Evolutionary conservation across 2,113 vertebrate genomes (phyloP), one percentile per base, ranked within the genome.

Genomic region (Poeciliopsis prolifica): DNA sequence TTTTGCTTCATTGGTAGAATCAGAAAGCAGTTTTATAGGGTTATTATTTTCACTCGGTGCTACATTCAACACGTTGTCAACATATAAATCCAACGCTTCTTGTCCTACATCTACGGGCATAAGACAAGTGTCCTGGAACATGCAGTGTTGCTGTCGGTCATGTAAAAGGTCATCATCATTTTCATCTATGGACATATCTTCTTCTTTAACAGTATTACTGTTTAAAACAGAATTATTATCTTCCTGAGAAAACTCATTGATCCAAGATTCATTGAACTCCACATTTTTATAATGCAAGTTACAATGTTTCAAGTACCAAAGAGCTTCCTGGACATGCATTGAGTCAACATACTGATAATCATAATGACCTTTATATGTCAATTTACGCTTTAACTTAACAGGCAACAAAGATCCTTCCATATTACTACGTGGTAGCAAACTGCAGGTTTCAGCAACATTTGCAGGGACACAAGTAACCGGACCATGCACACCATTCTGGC

Each of bases 351-450:
- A 70, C 5, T 60, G 30, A 33, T 70, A 70, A 3, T 70, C 29
- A 70, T 70, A 60, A 60, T 70, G 51, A 4, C 68, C 68, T 60
- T 70, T 68, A 3, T 26, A 66, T 42, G 35, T 66, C 2, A 66
- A 14, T 42, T 66, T 66, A 6, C 35, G 40, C 5, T 68, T 68
- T 0, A 68, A 17, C 24, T 68, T 70, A 0, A 61, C 24, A 14
- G 29, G 48, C 3, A 70, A 35, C 17, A 58, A 58, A 26, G 29
- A 54, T 0, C 31, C 69, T n/a, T 70, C 54, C 54, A 70, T 61
- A 28, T 28, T 61, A 5, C 12, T 3, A 1, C n/a, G 24, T 4
- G 54, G 69, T 3, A 70, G 37, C 31, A 40, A 28, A 58, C 17
- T 37, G 8, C 28, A 28, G 0, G 54, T 70, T 5, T 70, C 10